Conservation (phyloP, 2,113 vertebrate genomes). For the Oophaga pumilio region DNA sequence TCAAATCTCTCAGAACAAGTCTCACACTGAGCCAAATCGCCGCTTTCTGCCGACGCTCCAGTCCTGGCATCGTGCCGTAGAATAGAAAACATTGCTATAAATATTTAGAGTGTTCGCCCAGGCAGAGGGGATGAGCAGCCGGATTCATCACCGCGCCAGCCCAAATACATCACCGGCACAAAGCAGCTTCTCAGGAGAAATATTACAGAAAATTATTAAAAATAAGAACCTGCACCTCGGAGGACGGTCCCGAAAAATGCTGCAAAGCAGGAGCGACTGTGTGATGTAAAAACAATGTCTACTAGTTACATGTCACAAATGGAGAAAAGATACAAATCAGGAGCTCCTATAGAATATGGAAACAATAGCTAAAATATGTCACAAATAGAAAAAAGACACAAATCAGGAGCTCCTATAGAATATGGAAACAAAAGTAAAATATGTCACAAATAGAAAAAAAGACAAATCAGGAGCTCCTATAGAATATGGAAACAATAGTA, state of each 20-base stretch:
- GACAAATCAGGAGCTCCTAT: too few relatives aligned
- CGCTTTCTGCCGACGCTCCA: neutral
- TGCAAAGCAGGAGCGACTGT: too few relatives aligned
- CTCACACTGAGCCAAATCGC: conserved; percentile 29
- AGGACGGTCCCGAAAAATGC: neutral
- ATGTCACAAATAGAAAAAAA: too few relatives aligned
- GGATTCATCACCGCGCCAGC: conserved; percentile 1
- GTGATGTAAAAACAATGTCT: too few relatives aligned
- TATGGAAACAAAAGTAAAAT: too few relatives aligned
- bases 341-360: too few relatives aligned
- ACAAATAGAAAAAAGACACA: too few relatives aligned
- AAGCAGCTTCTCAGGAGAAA: neutral
- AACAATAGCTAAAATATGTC: too few relatives aligned
- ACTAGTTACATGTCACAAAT: too few relatives aligned
- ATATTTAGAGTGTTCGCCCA: conserved; percentile 26
- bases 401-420: too few relatives aligned
- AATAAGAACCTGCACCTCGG: neutral
- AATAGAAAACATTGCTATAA: neutral
- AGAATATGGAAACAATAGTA: too few relatives aligned
- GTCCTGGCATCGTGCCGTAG: neutral
- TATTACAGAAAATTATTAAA: neutral
- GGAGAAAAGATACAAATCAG: too few relatives aligned
- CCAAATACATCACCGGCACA: neutral
- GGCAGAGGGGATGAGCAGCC: conserved; percentile 4
- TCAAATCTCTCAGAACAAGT: conserved; percentile 19